Base-by-base conservation (phyloP, 2,888 invertebrate genomes). In the Caenorhabditis macrosperma region DNA sequence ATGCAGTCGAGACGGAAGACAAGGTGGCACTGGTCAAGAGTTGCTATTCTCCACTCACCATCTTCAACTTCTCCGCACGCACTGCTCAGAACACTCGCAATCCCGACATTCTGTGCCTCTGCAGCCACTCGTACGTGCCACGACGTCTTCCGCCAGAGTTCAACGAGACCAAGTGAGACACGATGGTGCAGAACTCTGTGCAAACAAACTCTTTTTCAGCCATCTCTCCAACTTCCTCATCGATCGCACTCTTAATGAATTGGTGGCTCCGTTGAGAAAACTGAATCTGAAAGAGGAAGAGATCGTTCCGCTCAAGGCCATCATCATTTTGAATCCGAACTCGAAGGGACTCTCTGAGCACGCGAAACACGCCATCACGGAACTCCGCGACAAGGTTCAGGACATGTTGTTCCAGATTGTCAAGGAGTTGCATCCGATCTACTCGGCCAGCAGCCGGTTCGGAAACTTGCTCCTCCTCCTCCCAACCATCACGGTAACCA, bases 381-480 rank as follows among this genome's bases (percentile, higher is more conserved):
- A 88, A 26, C 67, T 90, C 26, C 74, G 89, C n/a, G 89, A 90
- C 77, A 86, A 85, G 52, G 84, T 89, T 20, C 90, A 90, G 68
- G 90, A 90, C 61, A 86, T 89, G 86, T 83, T 90, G n/a, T 90
- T 88, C 87, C 89, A 90, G 59, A 85, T 90, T n/a, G 87, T 90
- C 48, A 88, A 88, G 48, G 90, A 90, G 66, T 71, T 89, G 4
- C 86, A 89, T 77, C 88, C 87, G 7, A 78, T 81, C 28, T 83
- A 84, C 66, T 88, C 87, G 15, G 87, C 90, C 7, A 88, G 88
- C 48, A 84, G 86, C 41, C 84, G 90, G 24, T 90, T 90, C 61
- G 90, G 90, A 22, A 90, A 90, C 60, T 63, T 90, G 15, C 83
- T 90, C 20, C 81, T 90, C 26, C 82, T 90, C 7, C 78, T 90